Conservation (phyloP, 2,888 invertebrate genomes). For the Stegana nigrithorax region DNA sequence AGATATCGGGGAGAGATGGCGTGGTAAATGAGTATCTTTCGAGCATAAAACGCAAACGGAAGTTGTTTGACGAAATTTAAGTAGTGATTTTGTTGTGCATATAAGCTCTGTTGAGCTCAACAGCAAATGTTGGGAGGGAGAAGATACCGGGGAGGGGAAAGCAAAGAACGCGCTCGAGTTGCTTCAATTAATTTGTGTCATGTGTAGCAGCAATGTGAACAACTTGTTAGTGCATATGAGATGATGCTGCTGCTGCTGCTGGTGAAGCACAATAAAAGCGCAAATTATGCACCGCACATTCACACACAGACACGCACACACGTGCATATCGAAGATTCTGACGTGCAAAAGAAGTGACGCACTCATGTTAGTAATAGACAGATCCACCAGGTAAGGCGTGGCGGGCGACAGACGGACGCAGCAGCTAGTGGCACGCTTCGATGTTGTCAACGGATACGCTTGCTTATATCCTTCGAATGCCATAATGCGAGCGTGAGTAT, state of each 20-base stretch:
- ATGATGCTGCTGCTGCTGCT: background rate
- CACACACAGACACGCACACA: background rate
- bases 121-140: background rate
- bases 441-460: constrained; percentile 5
- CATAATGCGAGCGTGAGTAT: background rate
- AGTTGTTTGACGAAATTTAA: constrained; percentile 13
- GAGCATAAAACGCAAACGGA: constrained; percentile 8
- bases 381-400: too few species aligned
- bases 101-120: background rate
- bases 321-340: background rate
- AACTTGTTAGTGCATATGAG: background rate
- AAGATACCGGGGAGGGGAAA: background rate
- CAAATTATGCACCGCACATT: background rate
- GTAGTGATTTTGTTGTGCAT: constrained; percentile 1
- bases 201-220: constrained; percentile 1
- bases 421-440: background rate
- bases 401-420: background rate
- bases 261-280: background rate
- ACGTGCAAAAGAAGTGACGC: background rate
- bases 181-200: constrained; percentile 9
- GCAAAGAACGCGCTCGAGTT: background rate
- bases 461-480: too few species aligned
- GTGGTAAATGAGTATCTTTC: too few species aligned
- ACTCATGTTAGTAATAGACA: background rate
- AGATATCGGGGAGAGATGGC: background rate